Percentiles rank a stretch among this genome's conserved stretches.
Conservation (phyloP, 2,113 vertebrate genomes). For the Zosterops lateralis region DNA sequence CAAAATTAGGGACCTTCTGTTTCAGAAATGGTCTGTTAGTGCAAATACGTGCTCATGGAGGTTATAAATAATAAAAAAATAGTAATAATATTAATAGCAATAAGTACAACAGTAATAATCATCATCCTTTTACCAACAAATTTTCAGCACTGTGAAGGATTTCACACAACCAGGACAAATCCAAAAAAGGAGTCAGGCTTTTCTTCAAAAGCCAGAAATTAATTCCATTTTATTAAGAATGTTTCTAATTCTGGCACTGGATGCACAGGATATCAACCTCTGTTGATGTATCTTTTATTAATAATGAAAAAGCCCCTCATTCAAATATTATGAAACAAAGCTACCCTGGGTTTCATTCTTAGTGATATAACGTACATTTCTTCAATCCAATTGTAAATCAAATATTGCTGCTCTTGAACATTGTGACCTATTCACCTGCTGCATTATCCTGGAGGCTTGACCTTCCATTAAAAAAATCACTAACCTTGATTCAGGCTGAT, state of each 20-base stretch:
- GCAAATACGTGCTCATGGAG: neutral
- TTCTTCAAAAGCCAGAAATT: neutral
- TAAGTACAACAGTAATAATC: neutral
- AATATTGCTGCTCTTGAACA: slow-evolving; percentile 19
- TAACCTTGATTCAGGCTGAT: slow-evolving; percentile 23
- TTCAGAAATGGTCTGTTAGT: neutral
- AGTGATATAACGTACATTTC: neutral
- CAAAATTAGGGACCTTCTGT: neutral
- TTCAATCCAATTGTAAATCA: slow-evolving; percentile 19
- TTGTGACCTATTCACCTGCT: slow-evolving; percentile 13
- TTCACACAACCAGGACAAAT: slow-evolving; percentile 6
- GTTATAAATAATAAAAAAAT: neutral
- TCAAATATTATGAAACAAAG: neutral
- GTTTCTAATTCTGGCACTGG: neutral
- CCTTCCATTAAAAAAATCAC: slow-evolving; percentile 21
- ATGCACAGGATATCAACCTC: neutral
- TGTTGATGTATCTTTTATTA: neutral
- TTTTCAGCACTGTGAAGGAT: slow-evolving; percentile 10
- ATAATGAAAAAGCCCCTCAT: neutral
- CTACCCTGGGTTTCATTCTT: neutral
- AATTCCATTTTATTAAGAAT: neutral
- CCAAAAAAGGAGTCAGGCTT: neutral
- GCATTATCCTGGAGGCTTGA: slow-evolving; percentile 19
- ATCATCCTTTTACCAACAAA: neutral
- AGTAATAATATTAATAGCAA: neutral